Conservation (phyloP, 2,888 invertebrate genomes). For the Leucoma salicis region DNA sequence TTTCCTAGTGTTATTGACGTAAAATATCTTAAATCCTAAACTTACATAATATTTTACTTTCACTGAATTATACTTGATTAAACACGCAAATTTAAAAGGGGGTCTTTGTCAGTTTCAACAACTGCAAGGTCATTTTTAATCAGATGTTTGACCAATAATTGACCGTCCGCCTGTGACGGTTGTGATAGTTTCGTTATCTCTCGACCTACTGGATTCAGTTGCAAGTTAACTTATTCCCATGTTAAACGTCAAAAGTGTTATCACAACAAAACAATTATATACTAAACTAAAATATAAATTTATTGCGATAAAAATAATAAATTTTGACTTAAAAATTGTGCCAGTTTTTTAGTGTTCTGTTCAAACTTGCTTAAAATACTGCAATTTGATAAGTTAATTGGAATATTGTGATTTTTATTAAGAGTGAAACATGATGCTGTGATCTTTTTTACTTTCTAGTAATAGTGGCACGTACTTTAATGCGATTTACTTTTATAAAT, state of each 20-base stretch:
- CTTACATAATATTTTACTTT: not conserved
- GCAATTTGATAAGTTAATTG: not conserved
- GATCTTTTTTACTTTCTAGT: not conserved
- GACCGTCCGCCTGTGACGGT: not conserved
- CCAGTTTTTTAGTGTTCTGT: not conserved
- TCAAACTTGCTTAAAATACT: not conserved
- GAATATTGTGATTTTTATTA: no score
- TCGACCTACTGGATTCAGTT: not conserved
- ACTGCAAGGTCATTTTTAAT: not conserved
- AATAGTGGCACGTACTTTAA: not conserved
- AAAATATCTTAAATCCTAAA: not conserved
- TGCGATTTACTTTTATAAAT: not conserved
- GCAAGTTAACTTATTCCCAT: not conserved
- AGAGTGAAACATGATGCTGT: not conserved
- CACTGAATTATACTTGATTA: not conserved
- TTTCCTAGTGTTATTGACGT: no score
- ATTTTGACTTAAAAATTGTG: not conserved
- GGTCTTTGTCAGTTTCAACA: not conserved
- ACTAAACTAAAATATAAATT: not conserved
- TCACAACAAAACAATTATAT: not conserved
- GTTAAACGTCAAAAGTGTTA: not conserved
- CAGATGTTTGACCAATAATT: not conserved
- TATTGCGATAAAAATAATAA: not conserved
- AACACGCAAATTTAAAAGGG: not conserved
- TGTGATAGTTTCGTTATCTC: not conserved